These are phyloP conservation scores for Bos indicus DNA, from an alignment of 2,113 vertebrate species.

Conservation along the genomic window DNA sequence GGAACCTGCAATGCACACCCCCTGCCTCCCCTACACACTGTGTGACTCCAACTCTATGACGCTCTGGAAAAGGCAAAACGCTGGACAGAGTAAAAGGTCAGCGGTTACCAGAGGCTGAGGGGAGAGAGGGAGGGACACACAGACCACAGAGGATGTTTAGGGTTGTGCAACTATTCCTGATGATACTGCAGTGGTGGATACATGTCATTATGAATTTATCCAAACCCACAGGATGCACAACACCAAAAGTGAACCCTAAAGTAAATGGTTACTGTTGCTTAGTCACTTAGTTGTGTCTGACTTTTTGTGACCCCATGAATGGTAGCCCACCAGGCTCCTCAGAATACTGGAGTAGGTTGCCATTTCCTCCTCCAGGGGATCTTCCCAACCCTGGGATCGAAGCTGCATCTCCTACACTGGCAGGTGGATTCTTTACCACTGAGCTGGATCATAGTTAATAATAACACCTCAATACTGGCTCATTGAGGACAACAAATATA, in stretches of 20 bases:
- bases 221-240: background rate
- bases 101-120: background rate
- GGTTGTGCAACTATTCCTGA: background rate
- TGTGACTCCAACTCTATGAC: background rate
- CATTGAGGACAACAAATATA: background rate
- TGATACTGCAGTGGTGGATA: background rate
- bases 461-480: background rate
- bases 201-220: background rate
- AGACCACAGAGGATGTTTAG: background rate
- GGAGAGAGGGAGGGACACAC: background rate
- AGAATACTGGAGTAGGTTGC: background rate
- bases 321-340: background rate
- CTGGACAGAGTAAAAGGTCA: background rate
- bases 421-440: background rate
- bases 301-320: background rate
- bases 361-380: background rate
- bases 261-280: background rate
- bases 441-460: background rate
- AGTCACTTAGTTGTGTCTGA: background rate
- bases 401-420: background rate
- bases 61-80: background rate
- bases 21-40: background rate
- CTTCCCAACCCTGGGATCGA: background rate
- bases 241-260: background rate
- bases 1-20: background rate